These are phyloP conservation scores for Magallana gigas DNA, from an alignment of 1,140 invertebrate species.

Conservation along the genomic window DNA sequence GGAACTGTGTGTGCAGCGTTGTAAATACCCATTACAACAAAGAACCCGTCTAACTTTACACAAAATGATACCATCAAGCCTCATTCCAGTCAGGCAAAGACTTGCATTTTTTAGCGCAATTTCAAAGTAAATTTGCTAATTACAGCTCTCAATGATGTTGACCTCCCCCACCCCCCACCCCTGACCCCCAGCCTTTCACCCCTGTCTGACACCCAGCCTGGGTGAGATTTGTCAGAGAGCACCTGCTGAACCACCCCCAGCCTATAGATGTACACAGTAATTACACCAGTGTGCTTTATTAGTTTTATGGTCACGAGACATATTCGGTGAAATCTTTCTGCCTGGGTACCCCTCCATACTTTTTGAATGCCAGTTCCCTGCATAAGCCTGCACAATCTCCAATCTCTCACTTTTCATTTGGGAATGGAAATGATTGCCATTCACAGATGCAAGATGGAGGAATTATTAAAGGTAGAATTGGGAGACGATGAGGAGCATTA, in stretches of 20 bases:
- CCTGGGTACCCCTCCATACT: neutral
- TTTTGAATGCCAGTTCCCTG: neutral
- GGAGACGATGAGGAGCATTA: neutral
- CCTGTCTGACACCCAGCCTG: neutral
- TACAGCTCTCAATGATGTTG: neutral
- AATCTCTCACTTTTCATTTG: slow-evolving; percentile 21
- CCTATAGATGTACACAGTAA: slow-evolving; percentile 15
- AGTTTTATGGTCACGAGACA: slow-evolving; percentile 23
- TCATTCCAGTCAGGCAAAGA: slow-evolving; percentile 32
- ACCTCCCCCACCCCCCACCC: neutral
- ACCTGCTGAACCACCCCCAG: neutral
- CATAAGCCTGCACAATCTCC: slow-evolving; percentile 26
- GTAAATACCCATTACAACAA: slow-evolving; percentile 26
- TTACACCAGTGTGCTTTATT: neutral
- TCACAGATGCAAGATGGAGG: slow-evolving; percentile 32
- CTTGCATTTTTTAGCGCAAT: neutral
- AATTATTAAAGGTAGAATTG: neutral
- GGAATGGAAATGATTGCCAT: slow-evolving; percentile 11
- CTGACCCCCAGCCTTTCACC: slow-evolving; percentile 3
- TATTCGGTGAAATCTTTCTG: slow-evolving; percentile 31
- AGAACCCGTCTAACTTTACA: slow-evolving; percentile 18
- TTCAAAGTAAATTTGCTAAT: neutral
- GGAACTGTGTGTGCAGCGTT: neutral
- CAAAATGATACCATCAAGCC: slow-evolving; percentile 24
- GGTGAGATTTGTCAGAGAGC: slow-evolving; percentile 20